These are phyloP conservation scores for Harpalus rubripes DNA, from an alignment of 2,888 invertebrate species.

Conservation along the genomic window DNA sequence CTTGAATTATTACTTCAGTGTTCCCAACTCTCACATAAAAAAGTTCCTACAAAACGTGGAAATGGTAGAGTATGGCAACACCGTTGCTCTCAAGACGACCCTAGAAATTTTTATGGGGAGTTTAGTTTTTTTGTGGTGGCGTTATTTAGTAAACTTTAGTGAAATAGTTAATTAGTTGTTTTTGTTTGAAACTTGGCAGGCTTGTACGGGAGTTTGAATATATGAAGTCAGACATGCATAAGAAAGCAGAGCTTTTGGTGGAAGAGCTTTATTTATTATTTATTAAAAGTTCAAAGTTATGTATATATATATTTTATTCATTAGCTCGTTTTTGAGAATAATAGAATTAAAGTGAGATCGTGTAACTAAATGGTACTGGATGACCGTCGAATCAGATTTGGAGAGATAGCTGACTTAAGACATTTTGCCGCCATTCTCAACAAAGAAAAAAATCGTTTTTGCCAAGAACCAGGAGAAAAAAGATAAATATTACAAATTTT, in stretches of 20 bases:
- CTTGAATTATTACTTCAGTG: conserved; percentile 33
- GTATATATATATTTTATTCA: too few species aligned
- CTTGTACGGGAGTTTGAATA: not conserved
- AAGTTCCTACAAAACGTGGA: conserved; percentile 18
- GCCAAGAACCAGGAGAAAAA: too few species aligned
- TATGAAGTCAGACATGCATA: not conserved
- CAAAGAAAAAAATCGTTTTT: too few species aligned
- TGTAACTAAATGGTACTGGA: too few species aligned
- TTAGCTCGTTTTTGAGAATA: too few species aligned
- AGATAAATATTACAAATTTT: too few species aligned
- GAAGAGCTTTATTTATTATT: not conserved
- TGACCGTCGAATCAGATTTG: too few species aligned
- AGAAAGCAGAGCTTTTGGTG: not conserved
- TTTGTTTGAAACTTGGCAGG: not conserved
- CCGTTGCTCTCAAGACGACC: not conserved
- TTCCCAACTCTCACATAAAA: conserved; percentile 14
- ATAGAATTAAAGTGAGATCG: too few species aligned
- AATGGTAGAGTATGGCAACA: not conserved
- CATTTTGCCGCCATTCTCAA: too few species aligned
- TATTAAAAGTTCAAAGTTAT: not conserved
- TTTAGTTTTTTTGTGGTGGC: not conserved
- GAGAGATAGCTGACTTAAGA: too few species aligned
- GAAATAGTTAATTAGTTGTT: conserved; percentile 32
- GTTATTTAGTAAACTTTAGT: conserved; percentile 5
- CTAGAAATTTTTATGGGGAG: not conserved